Base-by-base conservation (phyloP, 2,113 vertebrate species). In the Alosa alosa region DNA sequence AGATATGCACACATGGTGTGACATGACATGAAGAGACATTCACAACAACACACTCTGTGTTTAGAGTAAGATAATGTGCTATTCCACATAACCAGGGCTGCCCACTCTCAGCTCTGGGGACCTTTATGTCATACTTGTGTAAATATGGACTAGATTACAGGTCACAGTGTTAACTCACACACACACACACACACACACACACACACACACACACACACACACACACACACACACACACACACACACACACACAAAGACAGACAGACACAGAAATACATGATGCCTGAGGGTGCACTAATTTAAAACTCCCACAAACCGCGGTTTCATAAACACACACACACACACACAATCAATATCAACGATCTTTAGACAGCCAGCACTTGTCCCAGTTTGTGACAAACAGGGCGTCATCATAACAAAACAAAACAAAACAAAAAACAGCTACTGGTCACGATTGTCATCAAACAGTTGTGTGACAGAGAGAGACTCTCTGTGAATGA, bases 251-350 rank as follows among this genome's bases (percentile, higher is more conserved):
- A 68, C 22, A 60, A 1, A 60, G 1, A 64, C 60, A 64, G 20
- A 64, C 60, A 64, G 20, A 64, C 60, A 64, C 60, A 64, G 22
- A 68, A 6, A 68, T 10, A 68, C 60, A 68, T 10, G 25, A 31
- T 72, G 64, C 64, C 64, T 31, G 25, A 72, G 64, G 64, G 64
- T 36, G 64, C 64, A 72, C 64, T 72, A 36, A 72, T 72, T 72
- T 72, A 72, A 72, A 25, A 36, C 25, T 11, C 22, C 64, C 31
- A 36, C 64, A 72, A 36, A 72, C 10, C 5, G 20, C 6, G 13
- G 25, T 72, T 64, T 64, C 60, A 22, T n/a, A 22, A 60, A 81
- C 84, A 85, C 47, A 85, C 81, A 82, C 44, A 49, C 81, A 82
- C 81, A 85, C 83, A 47, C 39, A 17, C 17, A 75, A 60, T 72